These are phyloP conservation scores for Chrysotoxum bicinctum DNA, from an alignment of 2,888 invertebrate species.

Conservation along the genomic window DNA sequence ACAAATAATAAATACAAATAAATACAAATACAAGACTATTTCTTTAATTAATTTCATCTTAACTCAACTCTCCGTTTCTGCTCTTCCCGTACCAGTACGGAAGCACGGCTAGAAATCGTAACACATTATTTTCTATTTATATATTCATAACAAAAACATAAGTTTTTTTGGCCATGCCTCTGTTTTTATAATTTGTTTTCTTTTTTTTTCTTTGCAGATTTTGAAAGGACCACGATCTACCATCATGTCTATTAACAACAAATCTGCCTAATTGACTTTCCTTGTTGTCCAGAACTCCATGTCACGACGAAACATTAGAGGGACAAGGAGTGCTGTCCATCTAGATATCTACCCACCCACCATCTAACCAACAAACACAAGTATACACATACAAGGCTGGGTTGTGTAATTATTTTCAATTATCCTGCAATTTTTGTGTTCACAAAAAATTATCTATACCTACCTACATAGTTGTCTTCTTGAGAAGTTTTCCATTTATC, in stretches of 20 bases:
- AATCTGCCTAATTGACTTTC: neutral
- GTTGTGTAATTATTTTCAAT: constrained; percentile 17
- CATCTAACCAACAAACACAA: neutral
- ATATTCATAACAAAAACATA: no score
- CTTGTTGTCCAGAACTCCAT: neutral
- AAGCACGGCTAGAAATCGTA: no score
- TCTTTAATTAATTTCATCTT: no score
- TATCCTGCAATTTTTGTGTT: neutral
- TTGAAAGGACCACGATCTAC: neutral
- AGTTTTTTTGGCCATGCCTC: no score
- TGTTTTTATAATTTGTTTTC: neutral
- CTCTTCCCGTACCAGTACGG: no score
- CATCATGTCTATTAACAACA: neutral
- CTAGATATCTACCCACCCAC: neutral
- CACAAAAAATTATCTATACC: neutral
- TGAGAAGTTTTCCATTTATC: constrained; percentile 9
- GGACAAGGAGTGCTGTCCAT: neutral
- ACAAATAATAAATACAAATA: no score
- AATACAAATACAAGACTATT: no score
- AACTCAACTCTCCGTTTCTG: no score
- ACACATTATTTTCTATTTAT: no score
- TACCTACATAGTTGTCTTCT: neutral
- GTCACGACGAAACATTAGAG: neutral
- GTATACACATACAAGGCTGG: neutral
- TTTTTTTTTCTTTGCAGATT: neutral